Base-by-base conservation (phyloP, 2,797 vertebrate species). In the Allobates femoralis region DNA sequence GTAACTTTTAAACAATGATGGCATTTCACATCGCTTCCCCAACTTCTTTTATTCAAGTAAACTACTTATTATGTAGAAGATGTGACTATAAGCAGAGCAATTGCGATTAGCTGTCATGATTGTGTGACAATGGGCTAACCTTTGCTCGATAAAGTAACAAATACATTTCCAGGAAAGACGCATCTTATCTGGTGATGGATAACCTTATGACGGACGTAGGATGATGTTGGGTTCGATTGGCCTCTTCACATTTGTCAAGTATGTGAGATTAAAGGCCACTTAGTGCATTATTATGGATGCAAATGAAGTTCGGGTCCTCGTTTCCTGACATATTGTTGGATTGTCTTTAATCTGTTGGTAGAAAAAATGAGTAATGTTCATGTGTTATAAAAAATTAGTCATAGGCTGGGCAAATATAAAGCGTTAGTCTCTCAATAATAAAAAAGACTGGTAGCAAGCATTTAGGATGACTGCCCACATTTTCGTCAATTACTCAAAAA, bases 201-300 rank as follows among this genome's bases (percentile, higher is more conserved):
- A 83, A 84, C 86, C 86, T 76, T 75, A 71, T 88, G 82, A 85
- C 64, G 55, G 82, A 80, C 55, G 62, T 78, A 34, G 46, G 51
- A 50, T 56, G 76, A 84, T 85, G 58, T 46, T 81, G 69, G 77
- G 51, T 85, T 58, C 58, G 58, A 67, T 79, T 60, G 66, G 32
- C 56, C 67, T 73, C 75, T 87, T 88, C 76, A 74, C 82, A 75
- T 84, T 84, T 87, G 82, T 75, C 86, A 84, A 74, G 56, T n/a
- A 8, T 85, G 32, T 10, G 64, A 75, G 69, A 88, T 75, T 67
- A 88, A 75, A 75, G 82, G 56, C 67, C 77, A 84, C 34, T 62
- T 32, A 78, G 55, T 64, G 58, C 82, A 87, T 80, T 66, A 88
- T 81, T 84, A 83, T 88, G 50, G 74, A 88, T 88, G 86, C 82